Base-by-base conservation (phyloP, 1,140 invertebrate genomes). In the Drosophila neocordata region DNA sequence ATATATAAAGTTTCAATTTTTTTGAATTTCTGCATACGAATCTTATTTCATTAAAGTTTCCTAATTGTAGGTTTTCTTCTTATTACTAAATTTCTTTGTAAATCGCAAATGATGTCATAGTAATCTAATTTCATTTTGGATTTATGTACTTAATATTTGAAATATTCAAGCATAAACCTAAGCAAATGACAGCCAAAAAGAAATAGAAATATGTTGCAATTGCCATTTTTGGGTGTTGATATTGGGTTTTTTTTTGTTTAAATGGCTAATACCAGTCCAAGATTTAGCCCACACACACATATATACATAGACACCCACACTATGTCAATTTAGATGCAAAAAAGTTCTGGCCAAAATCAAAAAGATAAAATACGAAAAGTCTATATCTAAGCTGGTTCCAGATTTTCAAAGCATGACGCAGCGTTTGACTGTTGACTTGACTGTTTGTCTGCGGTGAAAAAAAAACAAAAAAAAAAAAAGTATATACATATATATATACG, bases 381-480 rank as follows among this genome's bases (percentile, higher is more conserved):
- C 41, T 48, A 48, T 48, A 20, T 48, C 41, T 48, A 48, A 66
- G 65, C 63, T 53, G 24, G 76, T 62, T 72, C 38, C 59, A 83
- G 52, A 73, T 73, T 85, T 85, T 67, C 63, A 60, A 80, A 70
- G 73, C 80, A 85, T 84, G 80, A 84, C 80, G 81, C 64, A 58
- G 67, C 55, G 68, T 15, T 34, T 35, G 55, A 60, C 31, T 37
- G 18, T 41, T 18, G 57, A 22, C 57, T 66, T 83, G 80, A 79
- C 81, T 80, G 73, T 82, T 77, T 83, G 75, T 83, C 79, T 83
- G 66, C 75, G 57, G 15, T 64, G 18, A 69, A 76, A 64, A 11
- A 44, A 64, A 83, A 15, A 15, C 58, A 75, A 64, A 11, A 44
- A 61, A 83, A 8, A 15, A 7, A 44, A 27, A 72, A 31, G 35